Conservation (phyloP, 2,797 vertebrate genomes). For the Clarias platycephalus region DNA sequence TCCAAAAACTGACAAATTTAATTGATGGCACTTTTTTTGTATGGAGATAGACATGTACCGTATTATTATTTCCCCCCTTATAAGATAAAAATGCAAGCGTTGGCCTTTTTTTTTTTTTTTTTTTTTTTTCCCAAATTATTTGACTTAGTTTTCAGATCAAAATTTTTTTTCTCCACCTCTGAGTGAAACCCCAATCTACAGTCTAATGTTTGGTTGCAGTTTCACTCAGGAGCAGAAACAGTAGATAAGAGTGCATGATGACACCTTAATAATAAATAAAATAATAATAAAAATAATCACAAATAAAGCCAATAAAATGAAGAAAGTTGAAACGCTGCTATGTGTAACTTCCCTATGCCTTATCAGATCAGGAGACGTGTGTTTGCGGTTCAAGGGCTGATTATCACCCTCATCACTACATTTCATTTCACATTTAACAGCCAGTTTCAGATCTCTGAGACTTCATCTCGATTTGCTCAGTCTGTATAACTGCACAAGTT, state of each 20-base stretch:
- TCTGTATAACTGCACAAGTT: not conserved
- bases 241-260: not conserved
- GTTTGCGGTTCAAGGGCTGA: slow-evolving; percentile 40
- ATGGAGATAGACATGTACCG: not conserved
- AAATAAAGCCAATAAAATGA: slow-evolving; percentile 48
- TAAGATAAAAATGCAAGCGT: not conserved
- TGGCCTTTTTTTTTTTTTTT: not conserved
- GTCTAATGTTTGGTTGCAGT: not conserved
- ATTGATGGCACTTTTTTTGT: not conserved
- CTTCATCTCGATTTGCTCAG: not conserved
- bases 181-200: slow-evolving; percentile 17
- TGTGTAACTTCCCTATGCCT: slow-evolving; percentile 80
- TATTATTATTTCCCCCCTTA: not conserved
- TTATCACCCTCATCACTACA: not conserved
- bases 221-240: not conserved
- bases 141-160: not conserved
- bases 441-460: not conserved
- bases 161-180: not conserved
- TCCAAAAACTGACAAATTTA: not conserved
- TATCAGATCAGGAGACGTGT: slow-evolving; percentile 65
- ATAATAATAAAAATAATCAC: slow-evolving; percentile 46
- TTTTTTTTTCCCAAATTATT: not conserved
- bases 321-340: slow-evolving; percentile 77
- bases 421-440: not conserved
- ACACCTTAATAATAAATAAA: slow-evolving; percentile 19